Conservation (phyloP, 2,888 invertebrate genomes). For the Tillus elongatus region DNA sequence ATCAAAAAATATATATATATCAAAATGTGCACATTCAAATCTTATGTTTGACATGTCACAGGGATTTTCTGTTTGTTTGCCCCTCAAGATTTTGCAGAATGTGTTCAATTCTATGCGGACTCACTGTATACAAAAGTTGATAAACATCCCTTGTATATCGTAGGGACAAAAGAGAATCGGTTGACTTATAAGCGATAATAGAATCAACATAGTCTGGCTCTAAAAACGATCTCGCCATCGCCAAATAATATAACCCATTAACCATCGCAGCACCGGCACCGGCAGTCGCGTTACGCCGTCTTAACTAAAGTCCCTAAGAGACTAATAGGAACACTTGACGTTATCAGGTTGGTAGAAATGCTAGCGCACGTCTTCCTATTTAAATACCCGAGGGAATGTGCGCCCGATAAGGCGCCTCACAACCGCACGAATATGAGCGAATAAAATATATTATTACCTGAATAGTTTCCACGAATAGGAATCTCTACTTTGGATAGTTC, state of each 20-base stretch:
- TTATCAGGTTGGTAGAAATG: conserved; percentile 37
- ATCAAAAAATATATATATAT: no score
- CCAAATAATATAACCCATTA: conserved; percentile 1
- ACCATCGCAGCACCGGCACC: conserved; percentile 2
- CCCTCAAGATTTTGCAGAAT: no score
- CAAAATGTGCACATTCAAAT: no score
- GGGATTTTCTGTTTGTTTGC: no score
- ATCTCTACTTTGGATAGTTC: conserved; percentile 32
- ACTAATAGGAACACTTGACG: conserved; percentile 38
- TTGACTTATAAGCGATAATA: no score
- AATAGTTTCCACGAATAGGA: conserved; percentile 34
- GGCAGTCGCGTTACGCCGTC: conserved; percentile 16
- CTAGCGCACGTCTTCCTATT: conserved; percentile 39
- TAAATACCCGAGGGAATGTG: conserved; percentile 38
- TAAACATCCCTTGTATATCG: no score
- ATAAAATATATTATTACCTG: conserved; percentile 39
- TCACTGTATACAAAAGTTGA: no score
- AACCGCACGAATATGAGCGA: conserved; percentile 35
- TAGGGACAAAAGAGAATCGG: no score
- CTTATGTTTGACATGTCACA: no score
- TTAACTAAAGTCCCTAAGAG: conserved; percentile 35
- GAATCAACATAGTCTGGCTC: no score
- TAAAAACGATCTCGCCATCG: no score
- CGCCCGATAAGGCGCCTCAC: conserved; percentile 36
- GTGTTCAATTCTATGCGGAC: no score